Evolutionary conservation across 2,888 invertebrate genomes (phyloP).

Genomic region (Conistra vaccinii): DNA sequence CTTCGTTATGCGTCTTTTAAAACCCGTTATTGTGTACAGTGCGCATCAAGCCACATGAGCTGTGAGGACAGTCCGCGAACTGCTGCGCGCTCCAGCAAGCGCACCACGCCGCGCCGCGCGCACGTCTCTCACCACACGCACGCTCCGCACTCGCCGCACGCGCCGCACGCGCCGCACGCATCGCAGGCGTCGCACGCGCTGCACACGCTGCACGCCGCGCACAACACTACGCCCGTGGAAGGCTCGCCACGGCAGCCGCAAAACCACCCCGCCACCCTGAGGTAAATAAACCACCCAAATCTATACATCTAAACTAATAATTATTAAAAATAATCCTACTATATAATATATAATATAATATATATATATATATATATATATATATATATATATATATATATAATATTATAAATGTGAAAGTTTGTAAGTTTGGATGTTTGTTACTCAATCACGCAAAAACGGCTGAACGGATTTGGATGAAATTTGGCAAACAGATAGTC

Average conservation of each 20-base stretch:
- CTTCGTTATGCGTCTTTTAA: background rate
- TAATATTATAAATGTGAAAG: too few relatives aligned
- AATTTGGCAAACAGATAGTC: too few relatives aligned
- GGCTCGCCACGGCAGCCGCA: background rate
- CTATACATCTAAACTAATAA: too few relatives aligned
- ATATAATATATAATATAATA: too few relatives aligned
- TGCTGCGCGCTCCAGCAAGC: slow-evolving; percentile 2
- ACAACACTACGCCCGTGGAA: background rate
- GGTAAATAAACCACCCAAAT: background rate
- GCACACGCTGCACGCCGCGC: background rate
- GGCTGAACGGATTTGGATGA: too few relatives aligned
- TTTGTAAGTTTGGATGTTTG: too few relatives aligned
- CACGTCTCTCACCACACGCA: background rate
- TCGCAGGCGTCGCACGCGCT: too few relatives aligned
- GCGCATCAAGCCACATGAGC: slow-evolving; percentile 75
- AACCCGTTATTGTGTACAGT: slow-evolving; percentile 56
- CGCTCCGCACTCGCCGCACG: background rate
- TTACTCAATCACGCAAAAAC: too few relatives aligned
- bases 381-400: too few relatives aligned
- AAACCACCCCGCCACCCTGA: background rate
- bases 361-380: too few relatives aligned
- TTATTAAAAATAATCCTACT: too few relatives aligned
- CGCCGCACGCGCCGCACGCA: too few relatives aligned
- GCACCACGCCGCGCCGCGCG: background rate
- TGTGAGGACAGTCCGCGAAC: slow-evolving; percentile 66